Conservation (phyloP, 2,888 invertebrate species). For the Carcina quercana region DNA sequence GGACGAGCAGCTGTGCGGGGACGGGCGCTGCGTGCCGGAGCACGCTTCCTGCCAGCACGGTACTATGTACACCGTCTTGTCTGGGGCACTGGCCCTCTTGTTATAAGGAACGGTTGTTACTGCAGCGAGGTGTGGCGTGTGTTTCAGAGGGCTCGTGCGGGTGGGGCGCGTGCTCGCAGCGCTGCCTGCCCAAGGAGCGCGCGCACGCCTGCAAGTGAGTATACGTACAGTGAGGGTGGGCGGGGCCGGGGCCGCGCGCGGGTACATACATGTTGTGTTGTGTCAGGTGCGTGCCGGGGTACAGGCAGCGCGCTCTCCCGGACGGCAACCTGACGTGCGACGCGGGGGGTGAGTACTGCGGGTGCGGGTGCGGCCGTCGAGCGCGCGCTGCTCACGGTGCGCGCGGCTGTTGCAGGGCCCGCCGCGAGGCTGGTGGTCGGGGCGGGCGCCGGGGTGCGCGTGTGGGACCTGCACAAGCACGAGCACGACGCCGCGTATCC, state of each 20-base stretch:
- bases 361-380: slow-evolving; percentile 42
- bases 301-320: slow-evolving; percentile 61
- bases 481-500: slow-evolving; percentile 26
- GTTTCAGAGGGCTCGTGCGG: slow-evolving; percentile 55
- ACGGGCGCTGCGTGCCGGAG: slow-evolving; percentile 49
- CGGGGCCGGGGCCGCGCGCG: slow-evolving; percentile 80
- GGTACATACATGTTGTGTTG: slow-evolving; percentile 34
- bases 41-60: slow-evolving; percentile 30
- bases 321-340: slow-evolving; percentile 61
- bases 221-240: not conserved
- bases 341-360: slow-evolving; percentile 34
- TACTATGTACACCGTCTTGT: slow-evolving; percentile 9
- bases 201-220: slow-evolving; percentile 61
- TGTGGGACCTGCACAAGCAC: slow-evolving; percentile 77
- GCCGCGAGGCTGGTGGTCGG: slow-evolving; percentile 63
- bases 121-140: too few species aligned
- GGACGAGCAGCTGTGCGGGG: slow-evolving; percentile 38
- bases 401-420: slow-evolving; percentile 44
- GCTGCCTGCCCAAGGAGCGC: slow-evolving; percentile 74
- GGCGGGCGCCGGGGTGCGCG: slow-evolving; percentile 74
- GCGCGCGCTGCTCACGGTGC: slow-evolving; percentile 54
- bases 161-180: slow-evolving; percentile 86
- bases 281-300: slow-evolving; percentile 79
- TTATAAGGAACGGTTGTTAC: too few species aligned
- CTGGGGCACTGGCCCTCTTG: too few species aligned